A percentile compares a stretch with the other conserved stretches of the same genome.
Evolutionary conservation across 1,140 invertebrate species (phyloP).

Genomic region (Philaenus spumarius): DNA sequence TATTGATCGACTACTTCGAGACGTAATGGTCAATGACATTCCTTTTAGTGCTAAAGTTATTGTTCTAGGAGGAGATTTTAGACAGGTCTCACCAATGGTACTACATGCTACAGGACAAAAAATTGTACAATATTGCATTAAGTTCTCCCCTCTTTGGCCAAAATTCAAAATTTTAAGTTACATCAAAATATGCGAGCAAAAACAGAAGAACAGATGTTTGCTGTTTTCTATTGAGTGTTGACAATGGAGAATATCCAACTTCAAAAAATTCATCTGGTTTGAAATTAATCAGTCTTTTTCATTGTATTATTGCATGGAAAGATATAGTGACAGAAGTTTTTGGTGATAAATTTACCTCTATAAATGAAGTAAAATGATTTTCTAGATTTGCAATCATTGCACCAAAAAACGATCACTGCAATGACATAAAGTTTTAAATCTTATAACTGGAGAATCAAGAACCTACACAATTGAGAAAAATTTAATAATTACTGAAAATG

Average conservation of each 20-base stretch:
- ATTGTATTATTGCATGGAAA: not conserved
- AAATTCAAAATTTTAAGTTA: not conserved
- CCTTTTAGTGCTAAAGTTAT: conserved; percentile 3
- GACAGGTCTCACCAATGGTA: too few relatives aligned
- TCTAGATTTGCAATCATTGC: not conserved
- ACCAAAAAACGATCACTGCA: not conserved
- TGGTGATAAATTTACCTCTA: not conserved
- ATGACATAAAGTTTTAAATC: not conserved
- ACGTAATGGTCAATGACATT: not conserved
- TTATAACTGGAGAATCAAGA: not conserved
- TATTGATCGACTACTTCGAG: not conserved
- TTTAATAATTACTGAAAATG: not conserved
- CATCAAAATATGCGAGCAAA: not conserved
- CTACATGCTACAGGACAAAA: not conserved
- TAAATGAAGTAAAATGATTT: not conserved
- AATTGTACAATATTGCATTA: not conserved
- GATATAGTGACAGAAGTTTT: not conserved
- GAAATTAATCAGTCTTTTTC: not conserved
- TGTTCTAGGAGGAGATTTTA: too few relatives aligned
- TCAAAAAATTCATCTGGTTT: not conserved
- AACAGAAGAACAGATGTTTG: not conserved
- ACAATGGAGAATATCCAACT: not conserved
- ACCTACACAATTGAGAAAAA: not conserved
- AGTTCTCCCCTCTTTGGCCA: too few relatives aligned
- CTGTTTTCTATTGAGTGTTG: not conserved